Percentiles rank a stretch among this genome's conserved stretches.
Conservation (phyloP, 2,888 invertebrate genomes). For the Eustalomyia histrio region DNA sequence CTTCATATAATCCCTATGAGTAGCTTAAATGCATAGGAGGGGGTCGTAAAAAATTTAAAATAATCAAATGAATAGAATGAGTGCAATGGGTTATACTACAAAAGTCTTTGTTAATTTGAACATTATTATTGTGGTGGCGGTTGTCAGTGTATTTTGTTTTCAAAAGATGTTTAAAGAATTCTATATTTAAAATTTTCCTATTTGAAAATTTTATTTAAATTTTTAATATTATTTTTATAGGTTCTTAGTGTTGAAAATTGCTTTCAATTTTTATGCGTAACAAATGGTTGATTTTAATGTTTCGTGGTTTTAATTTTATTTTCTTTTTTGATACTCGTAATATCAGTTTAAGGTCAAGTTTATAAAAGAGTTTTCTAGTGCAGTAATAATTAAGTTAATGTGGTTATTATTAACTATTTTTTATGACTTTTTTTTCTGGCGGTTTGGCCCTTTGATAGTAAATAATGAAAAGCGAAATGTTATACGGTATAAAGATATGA, state of each 20-base stretch:
- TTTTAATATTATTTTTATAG: background rate
- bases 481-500: background rate
- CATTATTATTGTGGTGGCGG: constrained; percentile 2
- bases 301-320: constrained; percentile 20
- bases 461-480: constrained; percentile 40
- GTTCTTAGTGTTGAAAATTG: constrained; percentile 40
- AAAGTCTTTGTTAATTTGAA: constrained; percentile 8
- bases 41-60: constrained; percentile 34
- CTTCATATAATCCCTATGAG: constrained; percentile 12
- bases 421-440: constrained; percentile 17
- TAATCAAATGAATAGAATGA: background rate
- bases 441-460: constrained; percentile 36
- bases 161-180: background rate
- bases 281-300: constrained; percentile 40
- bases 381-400: constrained; percentile 52
- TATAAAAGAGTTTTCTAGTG: constrained; percentile 22
- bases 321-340: constrained; percentile 7
- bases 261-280: constrained; percentile 43
- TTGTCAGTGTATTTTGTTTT: background rate
- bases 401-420: constrained; percentile 48
- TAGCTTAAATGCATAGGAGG: constrained; percentile 24
- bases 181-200: background rate
- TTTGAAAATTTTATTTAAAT: background rate
- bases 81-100: background rate
- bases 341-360: constrained; percentile 55